These are phyloP conservation scores for Monodelphis domestica DNA, from an alignment of 2,797 vertebrate species.

Conservation along the genomic window DNA sequence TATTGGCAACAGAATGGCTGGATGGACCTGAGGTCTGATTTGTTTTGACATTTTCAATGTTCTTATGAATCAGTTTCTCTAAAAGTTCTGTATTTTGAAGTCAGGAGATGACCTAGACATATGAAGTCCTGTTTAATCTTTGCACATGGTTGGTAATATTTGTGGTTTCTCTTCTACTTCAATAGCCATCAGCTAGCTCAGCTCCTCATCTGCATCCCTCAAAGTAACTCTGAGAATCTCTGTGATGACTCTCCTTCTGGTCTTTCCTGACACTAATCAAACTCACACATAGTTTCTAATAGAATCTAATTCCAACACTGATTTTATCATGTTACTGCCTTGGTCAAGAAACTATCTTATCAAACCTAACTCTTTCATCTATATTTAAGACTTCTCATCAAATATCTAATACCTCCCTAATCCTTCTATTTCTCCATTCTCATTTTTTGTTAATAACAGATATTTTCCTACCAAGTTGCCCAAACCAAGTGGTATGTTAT, in stretches of 20 bases:
- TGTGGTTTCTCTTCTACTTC: slow-evolving; percentile 15
- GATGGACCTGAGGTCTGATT: slow-evolving; percentile 14
- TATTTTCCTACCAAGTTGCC: slow-evolving; percentile 6
- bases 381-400: not conserved
- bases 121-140: not conserved
- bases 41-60: not conserved
- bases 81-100: slow-evolving; percentile 17
- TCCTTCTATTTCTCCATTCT: not conserved
- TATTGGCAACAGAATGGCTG: not conserved
- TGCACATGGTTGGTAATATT: slow-evolving; percentile 3
- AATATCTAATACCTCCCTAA: not conserved
- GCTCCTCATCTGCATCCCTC: not conserved
- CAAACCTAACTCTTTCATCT: not conserved
- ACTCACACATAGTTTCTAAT: slow-evolving; percentile 2
- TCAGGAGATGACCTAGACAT: not conserved
- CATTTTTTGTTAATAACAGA: not conserved
- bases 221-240: not conserved
- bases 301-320: slow-evolving; percentile 10
- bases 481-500: not conserved
- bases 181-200: not conserved
- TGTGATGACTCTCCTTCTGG: slow-evolving; percentile 28
- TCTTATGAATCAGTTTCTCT: not conserved
- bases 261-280: slow-evolving; percentile 13
- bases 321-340: not conserved
- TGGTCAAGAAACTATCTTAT: slow-evolving; percentile 10